Base-by-base conservation (phyloP, 1,140 invertebrate genomes). In the Neodiprion lecontei region DNA sequence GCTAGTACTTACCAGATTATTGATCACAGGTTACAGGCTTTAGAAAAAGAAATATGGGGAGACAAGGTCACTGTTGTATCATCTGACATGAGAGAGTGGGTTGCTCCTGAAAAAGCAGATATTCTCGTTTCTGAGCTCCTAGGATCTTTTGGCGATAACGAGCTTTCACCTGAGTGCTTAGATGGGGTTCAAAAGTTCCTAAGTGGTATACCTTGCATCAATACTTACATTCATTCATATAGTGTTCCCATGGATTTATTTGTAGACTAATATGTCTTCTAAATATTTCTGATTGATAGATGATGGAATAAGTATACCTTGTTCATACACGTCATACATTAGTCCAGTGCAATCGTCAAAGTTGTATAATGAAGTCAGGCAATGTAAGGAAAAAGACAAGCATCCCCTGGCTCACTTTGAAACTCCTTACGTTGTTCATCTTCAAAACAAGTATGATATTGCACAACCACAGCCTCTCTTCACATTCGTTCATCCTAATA, bases 131-230 rank as follows among this genome's bases (percentile, higher is more conserved):
- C 97, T 10, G 99, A 99, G 90, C 89, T 99, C 17, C 89, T 99
- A 9, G 94, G 99, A 7, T 99, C 98, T 10, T 99, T 99, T 91
- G 98, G 97, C 21, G 98, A 99, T 86, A 99, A 99, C 88, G 99
- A 99, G 90, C 91, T 99, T 1, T 98, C 97, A 1, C 99, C 99
- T 0, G 99, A 99, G 88, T 99, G 98, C 89, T 90, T 99, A 12
- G 97, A 99, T 90, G 97, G 98, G 8, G 97, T 97, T 12, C 93
- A 97, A 80, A 92, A 93, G 66, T 95, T 97, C 78, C 87, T 99
- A 0, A 97, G 96, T 90, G 91, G 93, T 93, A 83, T 80, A 48
- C 72, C 76, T 74, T 77, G 65, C 65, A 49, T n/a, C 28, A 40
- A 47, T 49, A 49, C 67, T 72, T 50, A 61, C 76, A 67, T 75